Base-by-base conservation (phyloP, 2,888 invertebrate species). In the Elegia similella region DNA sequence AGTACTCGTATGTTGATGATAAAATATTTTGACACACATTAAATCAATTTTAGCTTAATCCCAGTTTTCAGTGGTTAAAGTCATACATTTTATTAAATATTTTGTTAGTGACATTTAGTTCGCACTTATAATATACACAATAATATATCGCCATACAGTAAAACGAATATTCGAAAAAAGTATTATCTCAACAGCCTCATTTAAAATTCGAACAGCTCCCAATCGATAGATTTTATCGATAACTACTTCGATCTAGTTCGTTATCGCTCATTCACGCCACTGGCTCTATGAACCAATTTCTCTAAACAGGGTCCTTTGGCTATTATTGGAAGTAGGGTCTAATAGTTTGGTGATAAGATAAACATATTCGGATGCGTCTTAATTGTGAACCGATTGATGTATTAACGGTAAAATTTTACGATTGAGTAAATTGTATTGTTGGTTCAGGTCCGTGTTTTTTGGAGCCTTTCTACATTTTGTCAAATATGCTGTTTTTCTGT, bases 281-380 rank as follows among this genome's bases (percentile, higher is more conserved):
- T 72, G 70, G 65, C 68, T 70, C 69, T 62, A 70, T 65, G 67
- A 69, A 73, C 73, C 76, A 78, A 79, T 79, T 76, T 75, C 65
- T 70, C 70, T 66, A 66, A 67, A 57, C 38, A 46, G 42, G 55
- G 67, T 69, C 70, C 75, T 73, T 63, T 68, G 62, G 65, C 72
- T 80, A 74, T 80, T 77, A 78, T 75, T 72, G 66, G 67, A 62
- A 78, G 73, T 76, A 72, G 73, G 67, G 69, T 75, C 70, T 73
- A 78, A 73, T 72, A 72, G 74, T 67, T 66, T 57, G 57, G 52
- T 62, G 85, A 84, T 87, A 84, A 86, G 86, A 86, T 84, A 80
- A 75, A 44, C 32, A 64, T 69, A 68, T 70, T 73, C 72, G 67
- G 72, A 65, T 68, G 73, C 71, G 69, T 71, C 71, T 75, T 73